A percentile compares a stretch with the other conserved stretches of the same genome.
These are phyloP conservation scores for Steinernema feltiae DNA, from an alignment of 1,140 invertebrate species.

Conservation along the genomic window DNA sequence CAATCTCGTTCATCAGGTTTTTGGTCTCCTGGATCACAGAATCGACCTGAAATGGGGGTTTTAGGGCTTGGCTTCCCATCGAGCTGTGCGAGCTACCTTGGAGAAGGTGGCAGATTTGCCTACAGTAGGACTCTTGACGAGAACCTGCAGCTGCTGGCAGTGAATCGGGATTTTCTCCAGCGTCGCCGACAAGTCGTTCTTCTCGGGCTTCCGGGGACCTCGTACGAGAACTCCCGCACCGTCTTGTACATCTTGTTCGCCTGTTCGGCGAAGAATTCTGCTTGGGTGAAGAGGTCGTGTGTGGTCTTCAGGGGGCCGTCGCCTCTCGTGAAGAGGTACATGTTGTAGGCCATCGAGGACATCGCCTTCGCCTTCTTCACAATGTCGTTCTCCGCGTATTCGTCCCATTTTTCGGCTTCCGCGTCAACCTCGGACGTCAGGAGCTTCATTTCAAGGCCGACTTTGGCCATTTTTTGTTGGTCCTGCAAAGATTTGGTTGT, in stretches of 20 bases:
- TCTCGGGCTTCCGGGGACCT: constrained; percentile 69
- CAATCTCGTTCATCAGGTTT: constrained; percentile 95
- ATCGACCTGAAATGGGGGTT: constrained; percentile 66
- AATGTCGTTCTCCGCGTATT: constrained; percentile 65
- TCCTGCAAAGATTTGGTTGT: constrained; percentile 65
- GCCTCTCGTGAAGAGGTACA: constrained; percentile 98
- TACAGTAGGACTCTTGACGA: constrained; percentile 94
- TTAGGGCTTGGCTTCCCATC: background rate
- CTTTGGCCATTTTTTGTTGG: constrained; percentile 92
- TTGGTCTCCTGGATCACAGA: constrained; percentile 97
- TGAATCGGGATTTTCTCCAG: constrained; percentile 91
- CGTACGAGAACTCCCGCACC: constrained; percentile 94
- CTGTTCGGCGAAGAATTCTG: constrained; percentile 98
- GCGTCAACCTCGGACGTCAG: constrained; percentile 92
- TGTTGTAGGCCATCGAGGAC: constrained; percentile 93
- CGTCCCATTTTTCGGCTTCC: constrained; percentile 89
- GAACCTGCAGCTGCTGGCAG: constrained; percentile 75
- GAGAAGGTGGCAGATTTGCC: constrained; percentile 98
- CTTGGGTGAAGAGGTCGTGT: constrained; percentile 97
- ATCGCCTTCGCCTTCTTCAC: constrained; percentile 96
- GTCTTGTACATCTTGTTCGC: constrained; percentile 98
- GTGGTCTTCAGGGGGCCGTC: constrained; percentile 94
- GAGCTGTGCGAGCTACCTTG: constrained; percentile 74
- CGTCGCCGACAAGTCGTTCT: constrained; percentile 87
- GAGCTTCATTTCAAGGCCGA: constrained; percentile 91